Base-by-base conservation (phyloP, 2,113 vertebrate species). In the Catharus fuscescens region DNA sequence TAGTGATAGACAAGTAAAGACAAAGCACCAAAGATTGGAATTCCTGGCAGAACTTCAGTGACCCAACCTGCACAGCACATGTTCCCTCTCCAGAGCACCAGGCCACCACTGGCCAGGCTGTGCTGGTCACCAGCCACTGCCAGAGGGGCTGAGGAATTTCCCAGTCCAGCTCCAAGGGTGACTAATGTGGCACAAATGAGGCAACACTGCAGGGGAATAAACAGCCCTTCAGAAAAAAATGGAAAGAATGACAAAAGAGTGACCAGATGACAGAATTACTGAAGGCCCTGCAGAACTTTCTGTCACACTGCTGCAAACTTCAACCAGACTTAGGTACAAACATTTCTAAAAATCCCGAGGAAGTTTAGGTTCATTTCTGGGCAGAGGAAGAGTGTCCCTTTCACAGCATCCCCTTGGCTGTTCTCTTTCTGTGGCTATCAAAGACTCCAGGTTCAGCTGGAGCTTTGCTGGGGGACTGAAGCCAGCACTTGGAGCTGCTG, bases 41-140 rank as follows among this genome's bases (percentile, higher is more conserved):
- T 6, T 38, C 40, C 36, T 40, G 73, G 28, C 23, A 91, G 50
- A 25, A 31, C 9, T 31, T 47, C 32, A 71, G 61, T 18, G 29
- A 31, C 57, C 48, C 61, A 36, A 0, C 2, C 24, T 38, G n/a
- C 14, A 13, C 0, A 76, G 70, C 9, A 16, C 8, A 15, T 0
- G 12, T 18, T n/a, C 48, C 59, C 31, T 20, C 62, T 45, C 12
- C 19, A 65, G 18, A 73, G 64, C 69, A 36, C 0, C 2, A 76
- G 32, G 24, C 18, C 36, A 54, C 5, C 65, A 47, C 34, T 10
- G 32, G 40, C 15, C 36, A 79, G 62, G 20, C n/a, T 76, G 38
- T 59, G 18, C 57, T 62, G 81, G 40, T 48, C 65, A 38, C 26
- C 61, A 45, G 6, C 1, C 3, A 12, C 52, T 36, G n/a, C 24